Conservation (phyloP, 2,797 vertebrate species). For the Podarcis lilfordi region DNA sequence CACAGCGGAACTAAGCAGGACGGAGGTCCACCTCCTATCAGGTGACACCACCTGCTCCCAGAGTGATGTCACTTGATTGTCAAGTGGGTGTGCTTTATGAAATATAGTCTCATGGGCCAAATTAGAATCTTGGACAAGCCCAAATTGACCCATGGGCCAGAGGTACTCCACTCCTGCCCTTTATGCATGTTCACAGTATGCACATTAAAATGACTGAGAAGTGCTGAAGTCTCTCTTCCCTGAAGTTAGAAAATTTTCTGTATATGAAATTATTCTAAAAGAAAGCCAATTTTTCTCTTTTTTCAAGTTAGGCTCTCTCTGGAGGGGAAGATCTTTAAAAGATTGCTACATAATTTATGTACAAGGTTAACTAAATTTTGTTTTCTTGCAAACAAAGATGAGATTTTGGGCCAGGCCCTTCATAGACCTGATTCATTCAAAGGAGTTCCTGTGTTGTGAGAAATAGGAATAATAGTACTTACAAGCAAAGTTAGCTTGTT, state of each 20-base stretch:
- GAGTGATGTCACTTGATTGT: no score
- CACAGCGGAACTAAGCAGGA: no score
- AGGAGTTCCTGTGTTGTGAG: constrained; percentile 34
- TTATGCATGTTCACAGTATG: background rate
- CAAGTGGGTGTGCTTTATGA: no score
- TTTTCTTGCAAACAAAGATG: constrained; percentile 21
- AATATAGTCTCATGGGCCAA: no score
- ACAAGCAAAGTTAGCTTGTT: constrained; percentile 39
- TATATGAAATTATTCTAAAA: constrained; percentile 19
- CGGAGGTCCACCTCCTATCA: no score
- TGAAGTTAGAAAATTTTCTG: background rate
- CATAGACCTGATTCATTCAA: constrained; percentile 47
- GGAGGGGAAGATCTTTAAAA: background rate
- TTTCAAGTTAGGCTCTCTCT: background rate
- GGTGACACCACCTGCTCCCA: no score
- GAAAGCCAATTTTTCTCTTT: background rate
- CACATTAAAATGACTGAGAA: background rate
- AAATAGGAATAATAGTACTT: constrained; percentile 29
- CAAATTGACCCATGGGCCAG: no score
- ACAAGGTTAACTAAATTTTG: background rate
- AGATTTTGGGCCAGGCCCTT: constrained; percentile 50
- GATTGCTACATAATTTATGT: background rate
- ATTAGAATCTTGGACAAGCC: no score
- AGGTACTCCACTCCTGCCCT: background rate
- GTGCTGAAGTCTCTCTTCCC: constrained; percentile 15